A percentile compares a stretch with the other conserved stretches of the same genome.
Evolutionary conservation across 2,888 invertebrate genomes (phyloP).

Genomic region (Sesia apiformis): DNA sequence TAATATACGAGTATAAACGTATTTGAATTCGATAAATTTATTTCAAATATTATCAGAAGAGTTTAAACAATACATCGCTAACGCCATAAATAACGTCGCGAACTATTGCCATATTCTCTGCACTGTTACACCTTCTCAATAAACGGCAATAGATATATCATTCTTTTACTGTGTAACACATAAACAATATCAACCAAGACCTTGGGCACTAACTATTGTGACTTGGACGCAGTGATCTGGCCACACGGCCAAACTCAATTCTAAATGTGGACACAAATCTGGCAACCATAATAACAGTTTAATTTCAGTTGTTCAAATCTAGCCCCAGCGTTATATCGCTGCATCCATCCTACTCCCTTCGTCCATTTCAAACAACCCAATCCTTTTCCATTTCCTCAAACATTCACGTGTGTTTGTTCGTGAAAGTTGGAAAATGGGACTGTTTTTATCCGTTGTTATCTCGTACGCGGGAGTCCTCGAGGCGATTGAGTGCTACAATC

Average conservation of each 20-base stretch:
- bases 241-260: conserved; percentile 59
- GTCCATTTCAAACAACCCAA: conserved; percentile 28
- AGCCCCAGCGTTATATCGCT: conserved; percentile 64
- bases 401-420: conserved; percentile 6
- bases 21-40: too few relatives aligned
- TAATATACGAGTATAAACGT: too few relatives aligned
- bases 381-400: conserved; percentile 31
- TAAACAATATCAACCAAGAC: conserved; percentile 12
- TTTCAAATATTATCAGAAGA: too few relatives aligned
- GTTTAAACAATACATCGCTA: too few relatives aligned
- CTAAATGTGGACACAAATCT: conserved; percentile 67
- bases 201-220: conserved; percentile 33
- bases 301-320: conserved; percentile 74
- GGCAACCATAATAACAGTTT: conserved; percentile 64
- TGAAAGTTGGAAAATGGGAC: conserved; percentile 74
- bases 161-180: conserved; percentile 1
- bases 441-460: conserved; percentile 82
- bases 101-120: too few relatives aligned
- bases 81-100: too few relatives aligned
- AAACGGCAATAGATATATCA: conserved; percentile 3
- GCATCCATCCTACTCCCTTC: conserved; percentile 48
- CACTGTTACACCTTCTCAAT: too few relatives aligned
- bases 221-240: conserved; percentile 42
- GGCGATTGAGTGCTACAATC: conserved; percentile 73
- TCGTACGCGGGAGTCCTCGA: conserved; percentile 85